Evolutionary conservation across 2,888 invertebrate genomes (phyloP), one percentile per base, ranked within the genome.

Genomic region (Tillus elongatus): DNA sequence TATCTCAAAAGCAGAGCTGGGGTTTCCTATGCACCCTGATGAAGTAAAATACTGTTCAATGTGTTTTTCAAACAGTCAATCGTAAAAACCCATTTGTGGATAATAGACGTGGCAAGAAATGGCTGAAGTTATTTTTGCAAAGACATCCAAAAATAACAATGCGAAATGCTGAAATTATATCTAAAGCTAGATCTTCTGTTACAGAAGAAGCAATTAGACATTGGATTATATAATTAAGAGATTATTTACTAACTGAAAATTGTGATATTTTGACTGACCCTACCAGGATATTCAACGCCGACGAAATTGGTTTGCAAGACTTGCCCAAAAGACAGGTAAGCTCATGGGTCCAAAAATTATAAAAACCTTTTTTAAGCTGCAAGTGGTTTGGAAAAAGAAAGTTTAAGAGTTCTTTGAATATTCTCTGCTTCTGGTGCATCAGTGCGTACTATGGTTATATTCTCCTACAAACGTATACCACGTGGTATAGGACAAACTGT

Each of bases 331-430:
- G n/a, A 8, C 24, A 8, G 24, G 24, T n/a, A 19, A 19, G 24
- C 24, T 19, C n/a, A 6, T 19, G 24, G 24, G 24, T n/a, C 24
- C 24, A 19, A 19, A 19, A 19, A 19, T 19, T 19, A 19, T 19
- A 19, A 6, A 19, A 19, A 19, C n/a, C n/a, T 19, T 19, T 19
- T 8, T 19, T 6, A 19, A 19, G n/a, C n/a, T 19, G 6, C 24
- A 19, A 19, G 24, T 8, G 24, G 24, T n/a, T 19, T n/a, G 6
- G 24, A 19, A n/a, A 19, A 19, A 19, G 24, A 19, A 19, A 8
- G n/a, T 19, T 8, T 19, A 19, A 19, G 6, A 19, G 24, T 19
- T 6, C 24, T 19, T 19, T 19, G n/a, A 6, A 19, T n/a, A 19
- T 19, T 19, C 24, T 19, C 24, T 19, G n/a, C 24, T 6, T 6